A percentile compares a stretch with the other conserved stretches of the same genome.
Evolutionary conservation across 2,888 invertebrate genomes (phyloP).

Genomic region (Cosmia trapezina): DNA sequence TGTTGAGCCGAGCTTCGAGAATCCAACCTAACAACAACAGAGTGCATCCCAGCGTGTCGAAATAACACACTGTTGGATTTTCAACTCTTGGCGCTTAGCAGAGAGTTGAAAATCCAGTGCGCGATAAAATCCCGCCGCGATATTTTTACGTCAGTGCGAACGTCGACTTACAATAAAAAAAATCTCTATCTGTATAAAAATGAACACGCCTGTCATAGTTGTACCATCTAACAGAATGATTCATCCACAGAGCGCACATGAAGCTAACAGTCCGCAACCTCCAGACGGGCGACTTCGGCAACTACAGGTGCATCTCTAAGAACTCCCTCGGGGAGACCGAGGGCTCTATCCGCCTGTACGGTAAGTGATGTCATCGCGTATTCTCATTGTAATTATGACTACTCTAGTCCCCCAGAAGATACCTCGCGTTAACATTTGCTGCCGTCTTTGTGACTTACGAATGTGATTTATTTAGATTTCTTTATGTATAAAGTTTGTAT

Average conservation of each 20-base stretch:
- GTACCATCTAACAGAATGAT: slow-evolving; percentile 19
- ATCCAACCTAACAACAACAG: too few species aligned
- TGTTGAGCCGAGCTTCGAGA: too few species aligned
- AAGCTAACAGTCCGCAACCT: slow-evolving; percentile 96
- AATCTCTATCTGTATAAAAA: not conserved
- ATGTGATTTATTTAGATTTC: too few species aligned
- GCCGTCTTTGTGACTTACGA: slow-evolving; percentile 17
- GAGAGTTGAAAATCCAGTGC: too few species aligned
- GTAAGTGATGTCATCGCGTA: slow-evolving; percentile 84
- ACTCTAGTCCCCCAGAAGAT: slow-evolving; percentile 6
- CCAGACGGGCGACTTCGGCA: slow-evolving; percentile 96
- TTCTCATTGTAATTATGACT: slow-evolving; percentile 47
- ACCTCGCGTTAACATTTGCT: slow-evolving; percentile 12
- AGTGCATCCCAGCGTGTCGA: too few species aligned
- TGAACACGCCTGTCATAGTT: not conserved
- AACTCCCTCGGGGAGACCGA: slow-evolving; percentile 98
- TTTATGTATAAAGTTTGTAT: not conserved
- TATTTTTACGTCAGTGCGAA: too few species aligned
- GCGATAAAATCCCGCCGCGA: too few species aligned
- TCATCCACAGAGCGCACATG: slow-evolving; percentile 93
- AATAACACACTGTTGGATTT: too few species aligned
- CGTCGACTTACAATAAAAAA: too few species aligned
- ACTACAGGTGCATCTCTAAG: slow-evolving; percentile 97
- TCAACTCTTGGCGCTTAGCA: too few species aligned
- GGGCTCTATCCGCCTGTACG: slow-evolving; percentile 97